Evolutionary conservation across 1,140 invertebrate species (phyloP).

Genomic region (Stratiolaelaps scimitus): DNA sequence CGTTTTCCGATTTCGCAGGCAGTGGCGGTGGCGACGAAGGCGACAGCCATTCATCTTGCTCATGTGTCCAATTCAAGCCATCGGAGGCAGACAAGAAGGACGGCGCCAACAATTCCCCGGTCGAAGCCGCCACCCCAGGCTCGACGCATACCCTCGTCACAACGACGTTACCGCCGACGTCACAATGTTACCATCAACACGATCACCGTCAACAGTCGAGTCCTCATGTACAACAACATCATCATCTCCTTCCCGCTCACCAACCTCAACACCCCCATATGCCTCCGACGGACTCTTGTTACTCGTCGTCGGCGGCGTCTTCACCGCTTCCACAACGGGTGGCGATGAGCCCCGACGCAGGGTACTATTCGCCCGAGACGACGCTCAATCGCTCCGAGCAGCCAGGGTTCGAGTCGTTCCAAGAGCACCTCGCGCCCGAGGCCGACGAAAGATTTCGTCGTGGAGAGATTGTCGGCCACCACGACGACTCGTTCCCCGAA

Average conservation of each 20-base stretch:
- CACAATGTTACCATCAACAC: too few species aligned
- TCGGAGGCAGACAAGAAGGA: neutral
- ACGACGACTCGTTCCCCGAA: too few species aligned
- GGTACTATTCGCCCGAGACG: slow-evolving; percentile 23
- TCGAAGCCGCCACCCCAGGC: too few species aligned
- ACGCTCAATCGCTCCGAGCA: slow-evolving; percentile 8
- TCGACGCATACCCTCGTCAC: too few species aligned
- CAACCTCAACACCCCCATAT: too few species aligned
- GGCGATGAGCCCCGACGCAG: slow-evolving; percentile 11
- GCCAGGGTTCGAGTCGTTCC: neutral
- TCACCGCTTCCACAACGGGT: slow-evolving; percentile 8
- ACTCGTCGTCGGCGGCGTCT: slow-evolving; percentile 15
- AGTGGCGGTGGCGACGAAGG: slow-evolving; percentile 21
- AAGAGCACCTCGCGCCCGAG: neutral
- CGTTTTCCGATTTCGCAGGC: slow-evolving; percentile 22
- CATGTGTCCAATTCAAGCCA: neutral
- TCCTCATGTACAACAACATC: too few species aligned
- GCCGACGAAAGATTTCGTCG: too few species aligned
- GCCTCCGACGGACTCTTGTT: neutral
- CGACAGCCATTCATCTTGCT: slow-evolving; percentile 14
- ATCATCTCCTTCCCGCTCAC: too few species aligned
- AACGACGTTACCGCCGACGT: too few species aligned
- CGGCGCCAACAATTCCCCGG: neutral
- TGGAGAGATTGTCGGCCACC: too few species aligned
- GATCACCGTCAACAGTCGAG: too few species aligned